Conservation (phyloP, 1,140 invertebrate genomes). For the Bombus pascuorum region DNA sequence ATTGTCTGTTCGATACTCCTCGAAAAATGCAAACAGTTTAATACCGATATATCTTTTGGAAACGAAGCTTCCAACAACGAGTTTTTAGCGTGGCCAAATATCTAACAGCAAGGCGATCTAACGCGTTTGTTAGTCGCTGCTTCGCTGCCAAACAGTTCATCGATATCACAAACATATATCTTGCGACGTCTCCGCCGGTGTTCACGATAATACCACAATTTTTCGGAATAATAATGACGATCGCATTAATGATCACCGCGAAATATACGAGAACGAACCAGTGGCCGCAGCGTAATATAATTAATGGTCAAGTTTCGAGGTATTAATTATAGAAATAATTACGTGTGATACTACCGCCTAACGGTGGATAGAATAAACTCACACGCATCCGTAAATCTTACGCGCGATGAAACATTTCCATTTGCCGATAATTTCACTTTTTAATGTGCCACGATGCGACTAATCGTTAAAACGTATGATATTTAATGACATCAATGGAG, state of each 20-base stretch:
- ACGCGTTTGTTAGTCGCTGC: no score
- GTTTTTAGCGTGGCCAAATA: background rate
- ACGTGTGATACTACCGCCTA: conserved; percentile 42
- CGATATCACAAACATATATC: conserved; percentile 12
- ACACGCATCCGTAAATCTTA: conserved; percentile 19
- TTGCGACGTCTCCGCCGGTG: conserved; percentile 11
- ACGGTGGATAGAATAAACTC: conserved; percentile 12
- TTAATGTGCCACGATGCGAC: conserved; percentile 8
- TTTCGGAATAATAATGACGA: conserved; percentile 43
- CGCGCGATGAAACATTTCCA: conserved; percentile 1
- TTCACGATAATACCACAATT: conserved; percentile 19
- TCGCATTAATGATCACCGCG: conserved; percentile 36
- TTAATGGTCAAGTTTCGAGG: conserved; percentile 64
- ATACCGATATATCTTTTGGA: no score
- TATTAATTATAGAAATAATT: conserved; percentile 68
- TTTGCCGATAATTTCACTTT: conserved; percentile 20
- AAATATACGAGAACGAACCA: conserved; percentile 35
- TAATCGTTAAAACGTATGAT: conserved; percentile 12
- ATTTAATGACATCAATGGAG: background rate
- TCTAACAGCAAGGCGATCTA: no score
- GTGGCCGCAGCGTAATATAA: conserved; percentile 54
- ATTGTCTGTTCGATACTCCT: no score
- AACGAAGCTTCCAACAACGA: no score
- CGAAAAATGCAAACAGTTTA: no score
- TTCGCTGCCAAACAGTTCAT: background rate